These are phyloP conservation scores for Saguinus imperator DNA, from an alignment of 2,113 vertebrate species.

Conservation along the genomic window DNA sequence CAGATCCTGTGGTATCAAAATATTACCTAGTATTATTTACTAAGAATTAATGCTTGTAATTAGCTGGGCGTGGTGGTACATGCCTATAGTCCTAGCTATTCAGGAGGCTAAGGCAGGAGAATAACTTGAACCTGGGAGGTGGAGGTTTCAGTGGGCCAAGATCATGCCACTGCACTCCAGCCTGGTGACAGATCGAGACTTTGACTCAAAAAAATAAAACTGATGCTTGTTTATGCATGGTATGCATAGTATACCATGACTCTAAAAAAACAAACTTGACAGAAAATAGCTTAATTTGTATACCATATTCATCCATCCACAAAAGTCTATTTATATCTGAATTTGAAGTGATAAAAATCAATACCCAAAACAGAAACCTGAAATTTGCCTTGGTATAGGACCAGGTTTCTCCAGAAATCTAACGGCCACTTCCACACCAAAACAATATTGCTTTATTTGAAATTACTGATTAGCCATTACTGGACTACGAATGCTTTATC, in stretches of 20 bases:
- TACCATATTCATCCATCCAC: neutral
- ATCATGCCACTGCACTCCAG: no score
- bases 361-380: neutral
- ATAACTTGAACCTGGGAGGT: no score
- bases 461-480: constrained; percentile 50
- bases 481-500: constrained; percentile 8
- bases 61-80: no score
- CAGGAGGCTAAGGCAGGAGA: no score
- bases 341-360: constrained; percentile 45
- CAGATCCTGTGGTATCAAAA: constrained; percentile 41
- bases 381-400: neutral
- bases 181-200: no score
- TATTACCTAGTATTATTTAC: neutral
- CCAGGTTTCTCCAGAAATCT: constrained; percentile 4
- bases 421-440: neutral
- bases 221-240: neutral
- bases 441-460: constrained; percentile 32
- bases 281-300: constrained; percentile 18
- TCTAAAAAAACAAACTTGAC: constrained; percentile 53
- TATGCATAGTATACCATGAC: neutral
- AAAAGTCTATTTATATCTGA: neutral
- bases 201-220: neutral
- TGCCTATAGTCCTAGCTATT: no score
- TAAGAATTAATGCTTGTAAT: constrained; percentile 16
- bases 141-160: no score